Conservation (phyloP, 2,113 vertebrate genomes). For the Perognathus longimembris region DNA sequence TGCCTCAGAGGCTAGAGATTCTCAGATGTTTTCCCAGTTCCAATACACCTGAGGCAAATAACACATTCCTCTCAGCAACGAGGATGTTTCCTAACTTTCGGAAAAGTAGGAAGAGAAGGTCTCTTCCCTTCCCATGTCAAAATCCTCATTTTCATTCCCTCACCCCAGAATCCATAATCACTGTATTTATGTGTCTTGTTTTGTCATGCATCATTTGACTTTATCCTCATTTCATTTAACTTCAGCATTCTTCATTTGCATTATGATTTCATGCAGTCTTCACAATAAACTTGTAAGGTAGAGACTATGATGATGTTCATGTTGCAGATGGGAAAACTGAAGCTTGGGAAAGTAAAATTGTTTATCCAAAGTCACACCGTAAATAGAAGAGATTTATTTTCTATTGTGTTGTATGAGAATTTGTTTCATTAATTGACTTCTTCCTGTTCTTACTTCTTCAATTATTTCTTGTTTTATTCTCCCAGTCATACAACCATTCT, state of each 20-base stretch:
- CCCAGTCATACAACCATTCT: not conserved
- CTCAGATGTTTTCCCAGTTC: not conserved
- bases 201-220: slow-evolving; percentile 20
- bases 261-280: slow-evolving; percentile 5
- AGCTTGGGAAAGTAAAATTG: slow-evolving; percentile 27
- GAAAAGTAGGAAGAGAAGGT: not conserved
- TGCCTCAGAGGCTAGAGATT: not conserved
- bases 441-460: not conserved
- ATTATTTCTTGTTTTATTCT: slow-evolving; percentile 48
- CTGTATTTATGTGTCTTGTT: not conserved
- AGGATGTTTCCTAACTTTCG: not conserved
- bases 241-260: slow-evolving; percentile 32
- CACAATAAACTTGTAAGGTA: not conserved
- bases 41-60: not conserved
- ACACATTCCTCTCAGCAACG: not conserved
- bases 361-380: not conserved
- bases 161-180: not conserved
- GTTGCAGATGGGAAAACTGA: slow-evolving; percentile 7
- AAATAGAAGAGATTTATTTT: slow-evolving; percentile 24
- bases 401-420: not conserved
- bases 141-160: not conserved
- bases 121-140: not conserved
- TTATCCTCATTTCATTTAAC: not conserved
- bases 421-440: not conserved
- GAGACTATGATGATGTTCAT: not conserved